Evolutionary conservation across 2,113 vertebrate genomes (phyloP).

Genomic region (Brachypteracias leptosomus): DNA sequence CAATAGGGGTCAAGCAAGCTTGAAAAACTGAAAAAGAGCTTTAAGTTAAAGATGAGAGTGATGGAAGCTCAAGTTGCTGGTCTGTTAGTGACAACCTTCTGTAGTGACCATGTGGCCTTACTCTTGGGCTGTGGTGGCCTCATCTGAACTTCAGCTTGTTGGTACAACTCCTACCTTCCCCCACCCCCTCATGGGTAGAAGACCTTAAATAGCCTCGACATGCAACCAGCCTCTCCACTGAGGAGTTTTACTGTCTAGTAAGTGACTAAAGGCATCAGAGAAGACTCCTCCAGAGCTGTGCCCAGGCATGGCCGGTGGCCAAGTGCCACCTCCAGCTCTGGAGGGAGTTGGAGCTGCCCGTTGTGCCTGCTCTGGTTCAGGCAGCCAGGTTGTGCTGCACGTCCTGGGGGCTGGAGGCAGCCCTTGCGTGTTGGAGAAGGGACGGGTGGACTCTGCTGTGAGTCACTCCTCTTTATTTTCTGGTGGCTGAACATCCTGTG

Average conservation of each 20-base stretch:
- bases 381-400: neutral
- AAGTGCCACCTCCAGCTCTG: neutral
- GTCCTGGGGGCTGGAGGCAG: neutral
- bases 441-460: neutral
- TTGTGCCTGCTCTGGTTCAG: neutral
- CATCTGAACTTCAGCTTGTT: neutral
- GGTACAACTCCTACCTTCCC: neutral
- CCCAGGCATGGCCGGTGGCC: neutral
- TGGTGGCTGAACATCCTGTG: neutral
- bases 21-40: neutral
- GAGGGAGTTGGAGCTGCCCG: neutral
- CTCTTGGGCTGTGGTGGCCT: neutral
- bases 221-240: neutral
- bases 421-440: neutral
- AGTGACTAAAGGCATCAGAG: neutral
- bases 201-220: neutral
- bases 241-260: neutral
- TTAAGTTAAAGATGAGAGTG: neutral
- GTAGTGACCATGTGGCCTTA: neutral
- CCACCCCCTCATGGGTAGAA: neutral
- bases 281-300: neutral
- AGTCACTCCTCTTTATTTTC: neutral
- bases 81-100: neutral
- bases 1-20: neutral
- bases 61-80: neutral